Base-by-base conservation (phyloP, 2,888 invertebrate genomes). In the Oscheius sp. region DNA sequence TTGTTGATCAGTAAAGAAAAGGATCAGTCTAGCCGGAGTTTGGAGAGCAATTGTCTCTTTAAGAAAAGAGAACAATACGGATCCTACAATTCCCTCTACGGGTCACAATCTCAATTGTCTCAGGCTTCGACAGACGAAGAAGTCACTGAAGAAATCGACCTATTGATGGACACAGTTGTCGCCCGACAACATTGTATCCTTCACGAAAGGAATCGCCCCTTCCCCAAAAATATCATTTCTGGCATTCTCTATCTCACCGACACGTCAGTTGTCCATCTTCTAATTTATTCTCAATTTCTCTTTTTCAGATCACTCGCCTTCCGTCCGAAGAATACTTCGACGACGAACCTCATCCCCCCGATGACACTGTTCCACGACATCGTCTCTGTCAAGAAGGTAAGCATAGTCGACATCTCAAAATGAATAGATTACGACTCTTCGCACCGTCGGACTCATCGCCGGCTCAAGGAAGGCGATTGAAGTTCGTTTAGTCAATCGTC, bases 391-490 rank as follows among this genome's bases (percentile, higher is more conserved):
- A 80, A 76, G 69, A 85, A 85, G 78, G 84, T 84, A 46, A 58
- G 49, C 58, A 35, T 35, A 9, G 35, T 13, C 21, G 49, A 49
- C 49, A 13, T 6, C 53, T 27, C 13, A 61, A 7, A 16, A 49
- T 21, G 75, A 75, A 7, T 72, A 81, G 80, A 75, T 81, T 0
- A 77, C 78, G 61, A 72, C 81, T n/a, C 76, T 84, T 0, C 77
- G 78, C 13, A 75, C 81, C 13, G 68, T 85, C 63, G 76, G 79
- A 1, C 69, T 82, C 16, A 75, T 83, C 45, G 79, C 85, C 16
- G 83, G 82, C 35, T 78, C 82, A 16, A 74, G 85, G 25, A 86
- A 86, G 76, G 76, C 81, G 49, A 73, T 86, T 25, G 86, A 86
- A 29, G 68, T 86, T 29, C 53, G 68, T 27, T 43, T 86, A 53